These are phyloP conservation scores for Crocodylus rhombifer DNA, from an alignment of 2,797 vertebrate genomes.

Conservation along the genomic window DNA sequence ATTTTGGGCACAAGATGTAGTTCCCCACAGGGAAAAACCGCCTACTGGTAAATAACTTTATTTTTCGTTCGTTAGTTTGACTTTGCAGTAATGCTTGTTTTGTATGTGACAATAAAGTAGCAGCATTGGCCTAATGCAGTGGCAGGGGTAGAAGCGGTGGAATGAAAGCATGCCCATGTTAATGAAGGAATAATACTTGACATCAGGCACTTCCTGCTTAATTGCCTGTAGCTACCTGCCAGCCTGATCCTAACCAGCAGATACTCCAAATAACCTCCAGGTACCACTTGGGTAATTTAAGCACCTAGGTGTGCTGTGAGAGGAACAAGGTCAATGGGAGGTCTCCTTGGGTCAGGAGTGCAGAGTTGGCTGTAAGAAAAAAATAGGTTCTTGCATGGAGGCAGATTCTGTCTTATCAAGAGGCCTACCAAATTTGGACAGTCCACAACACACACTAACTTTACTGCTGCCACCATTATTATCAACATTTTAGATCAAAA, in stretches of 20 bases:
- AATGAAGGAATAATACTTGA: not conserved
- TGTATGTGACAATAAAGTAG: constrained; percentile 11
- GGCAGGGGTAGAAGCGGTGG: not conserved
- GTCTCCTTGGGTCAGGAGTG: not conserved
- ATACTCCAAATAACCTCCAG: not conserved
- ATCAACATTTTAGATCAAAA: constrained; percentile 51
- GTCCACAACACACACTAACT: constrained; percentile 42
- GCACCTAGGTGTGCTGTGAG: not conserved
- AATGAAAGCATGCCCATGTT: not conserved
- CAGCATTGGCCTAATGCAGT: not conserved
- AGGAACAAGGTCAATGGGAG: not conserved
- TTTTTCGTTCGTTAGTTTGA: no score
- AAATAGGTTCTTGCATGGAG: constrained; percentile 19
- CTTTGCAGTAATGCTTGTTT: no score
- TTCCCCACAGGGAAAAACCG: constrained; percentile 39
- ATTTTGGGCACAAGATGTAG: not conserved
- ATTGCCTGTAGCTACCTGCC: not conserved
- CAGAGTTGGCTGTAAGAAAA: constrained; percentile 40
- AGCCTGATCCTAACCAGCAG: not conserved
- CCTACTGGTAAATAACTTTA: not conserved
- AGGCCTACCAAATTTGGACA: not conserved
- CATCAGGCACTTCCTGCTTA: not conserved
- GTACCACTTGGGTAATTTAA: not conserved
- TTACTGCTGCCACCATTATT: constrained; percentile 56
- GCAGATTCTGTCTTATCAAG: constrained; percentile 28